Evolutionary conservation across 2,888 invertebrate species (phyloP).

Genomic region (Cerastis rubricosa): DNA sequence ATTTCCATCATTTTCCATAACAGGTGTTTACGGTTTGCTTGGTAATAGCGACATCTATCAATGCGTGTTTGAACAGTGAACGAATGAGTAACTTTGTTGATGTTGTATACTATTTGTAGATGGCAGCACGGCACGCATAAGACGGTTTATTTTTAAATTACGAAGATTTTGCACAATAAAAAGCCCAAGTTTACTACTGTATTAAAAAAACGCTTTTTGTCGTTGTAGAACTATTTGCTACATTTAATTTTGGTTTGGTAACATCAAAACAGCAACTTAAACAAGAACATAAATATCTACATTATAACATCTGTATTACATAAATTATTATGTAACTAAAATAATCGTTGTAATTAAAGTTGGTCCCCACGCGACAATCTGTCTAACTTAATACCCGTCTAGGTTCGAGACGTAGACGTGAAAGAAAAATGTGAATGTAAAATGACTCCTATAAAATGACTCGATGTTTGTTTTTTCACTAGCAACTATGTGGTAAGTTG

Average conservation of each 20-base stretch:
- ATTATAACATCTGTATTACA: background rate
- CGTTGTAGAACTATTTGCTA: background rate
- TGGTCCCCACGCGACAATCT: background rate
- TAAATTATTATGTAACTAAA: background rate
- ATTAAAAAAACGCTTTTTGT: background rate
- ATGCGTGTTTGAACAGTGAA: constrained; percentile 25
- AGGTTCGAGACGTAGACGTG: background rate
- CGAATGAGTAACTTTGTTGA: constrained; percentile 1
- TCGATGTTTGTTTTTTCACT: background rate
- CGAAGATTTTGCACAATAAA: background rate
- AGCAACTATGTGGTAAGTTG: background rate
- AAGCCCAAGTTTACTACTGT: background rate
- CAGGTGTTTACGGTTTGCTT: background rate
- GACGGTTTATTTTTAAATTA: background rate
- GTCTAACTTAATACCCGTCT: background rate
- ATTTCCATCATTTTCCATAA: background rate
- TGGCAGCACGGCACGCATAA: constrained; percentile 48
- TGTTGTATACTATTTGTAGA: constrained; percentile 33
- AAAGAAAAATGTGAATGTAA: background rate
- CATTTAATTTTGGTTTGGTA: background rate
- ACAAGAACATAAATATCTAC: background rate
- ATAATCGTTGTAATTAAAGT: constrained; percentile 15
- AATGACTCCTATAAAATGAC: background rate
- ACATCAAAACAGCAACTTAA: background rate
- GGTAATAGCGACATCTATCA: constrained; percentile 55